A percentile compares a stretch with the other conserved stretches of the same genome.
phyloP scores from a whole-genome alignment of 2,888 invertebrate genomes.

The Exephanes ischioxanthus region DNA sequence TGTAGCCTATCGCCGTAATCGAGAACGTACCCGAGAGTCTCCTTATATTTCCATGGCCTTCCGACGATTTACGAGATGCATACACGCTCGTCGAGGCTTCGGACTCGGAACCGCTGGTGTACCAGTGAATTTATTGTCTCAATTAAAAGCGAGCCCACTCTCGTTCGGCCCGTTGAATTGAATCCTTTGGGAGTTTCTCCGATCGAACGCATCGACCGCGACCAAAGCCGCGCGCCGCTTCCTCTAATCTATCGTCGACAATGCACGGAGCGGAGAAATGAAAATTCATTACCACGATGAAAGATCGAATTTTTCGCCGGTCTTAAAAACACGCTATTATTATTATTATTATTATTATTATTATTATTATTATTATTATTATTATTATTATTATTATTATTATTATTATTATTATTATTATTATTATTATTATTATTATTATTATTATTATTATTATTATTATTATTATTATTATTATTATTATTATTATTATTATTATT shows the following conservation, averaged over 20 bases:
- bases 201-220: not conserved
- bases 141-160: conserved; percentile 23
- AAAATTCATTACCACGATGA: not conserved
- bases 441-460: no score
- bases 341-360: no score
- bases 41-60: conserved; percentile 15
- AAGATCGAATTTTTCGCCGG: no score
- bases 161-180: conserved; percentile 6
- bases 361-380: not conserved
- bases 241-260: not conserved
- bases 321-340: no score
- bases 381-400: no score
- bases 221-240: not conserved
- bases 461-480: no score
- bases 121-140: conserved; percentile 32
- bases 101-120: not conserved
- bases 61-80: conserved; percentile 21
- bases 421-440: no score
- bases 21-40: not conserved
- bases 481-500: no score
- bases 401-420: no score
- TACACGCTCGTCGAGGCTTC: not conserved
- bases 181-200: not conserved
- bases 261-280: not conserved
- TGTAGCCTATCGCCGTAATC: not conserved